A percentile compares a stretch with the other conserved stretches of the same genome.
Evolutionary conservation across 2,113 vertebrate genomes (phyloP).

Genomic region (Clarias gariepinus): DNA sequence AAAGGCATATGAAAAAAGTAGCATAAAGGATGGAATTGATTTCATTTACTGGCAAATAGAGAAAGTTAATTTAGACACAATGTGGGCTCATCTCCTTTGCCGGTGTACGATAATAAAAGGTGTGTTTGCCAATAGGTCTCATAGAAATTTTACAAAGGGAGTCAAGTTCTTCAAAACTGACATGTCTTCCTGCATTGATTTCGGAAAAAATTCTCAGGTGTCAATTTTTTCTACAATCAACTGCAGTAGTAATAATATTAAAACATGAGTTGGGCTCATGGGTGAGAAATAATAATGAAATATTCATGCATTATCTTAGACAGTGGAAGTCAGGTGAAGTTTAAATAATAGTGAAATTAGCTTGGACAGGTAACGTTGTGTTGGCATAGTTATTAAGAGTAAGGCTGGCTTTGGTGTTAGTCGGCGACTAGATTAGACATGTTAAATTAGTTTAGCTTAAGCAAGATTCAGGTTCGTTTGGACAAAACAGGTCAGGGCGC

Average conservation of each 20-base stretch:
- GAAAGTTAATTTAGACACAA: slow-evolving; percentile 99
- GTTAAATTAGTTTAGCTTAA: neutral
- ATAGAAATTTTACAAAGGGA: slow-evolving; percentile 96
- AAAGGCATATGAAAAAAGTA: slow-evolving; percentile 98
- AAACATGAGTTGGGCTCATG: neutral
- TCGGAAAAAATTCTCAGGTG: slow-evolving; percentile 75
- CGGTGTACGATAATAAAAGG: slow-evolving; percentile 93
- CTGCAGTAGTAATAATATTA: slow-evolving; percentile 6
- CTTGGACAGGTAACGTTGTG: neutral
- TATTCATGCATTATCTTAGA: neutral
- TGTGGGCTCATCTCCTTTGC: slow-evolving; percentile 90
- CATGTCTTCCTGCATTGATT: slow-evolving; percentile 80
- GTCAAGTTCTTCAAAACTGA: slow-evolving; percentile 91
- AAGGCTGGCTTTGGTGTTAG: neutral
- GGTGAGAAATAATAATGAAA: neutral
- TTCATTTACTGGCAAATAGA: slow-evolving; percentile 96
- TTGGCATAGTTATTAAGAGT: neutral
- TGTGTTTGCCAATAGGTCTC: slow-evolving; percentile 94
- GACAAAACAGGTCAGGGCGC: neutral
- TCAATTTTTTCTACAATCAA: neutral
- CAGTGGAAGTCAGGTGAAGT: too few species aligned
- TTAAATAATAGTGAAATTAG: neutral
- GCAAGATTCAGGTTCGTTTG: neutral
- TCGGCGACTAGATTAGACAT: neutral
- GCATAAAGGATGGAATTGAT: slow-evolving; percentile 98